phyloP scores from a whole-genome alignment of 37 sponge, comb jelly and placozoan genomes.

The Cliona cf. orientalis region DNA sequence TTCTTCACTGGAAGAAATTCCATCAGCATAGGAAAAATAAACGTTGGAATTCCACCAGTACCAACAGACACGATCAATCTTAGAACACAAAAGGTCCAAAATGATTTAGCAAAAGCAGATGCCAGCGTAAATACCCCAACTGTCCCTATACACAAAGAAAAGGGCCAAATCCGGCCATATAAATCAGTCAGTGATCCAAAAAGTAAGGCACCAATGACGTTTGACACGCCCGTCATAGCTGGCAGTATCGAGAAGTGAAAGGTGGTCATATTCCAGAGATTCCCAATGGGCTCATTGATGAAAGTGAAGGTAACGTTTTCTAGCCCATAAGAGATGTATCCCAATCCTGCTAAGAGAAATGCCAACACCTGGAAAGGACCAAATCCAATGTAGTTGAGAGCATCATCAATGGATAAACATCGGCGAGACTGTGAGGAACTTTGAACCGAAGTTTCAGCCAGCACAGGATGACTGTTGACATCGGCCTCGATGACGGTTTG shows the following conservation, averaged over 20 bases:
- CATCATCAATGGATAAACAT: constrained; percentile 13
- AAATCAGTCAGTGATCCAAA: constrained; percentile 37
- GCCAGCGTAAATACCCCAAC: constrained; percentile 41
- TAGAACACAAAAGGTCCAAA: constrained; percentile 11
- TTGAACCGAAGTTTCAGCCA: background rate
- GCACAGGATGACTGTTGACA: too few species aligned
- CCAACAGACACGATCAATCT: constrained; percentile 34
- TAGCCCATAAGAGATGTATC: constrained; percentile 31
- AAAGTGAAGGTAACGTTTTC: constrained; percentile 44
- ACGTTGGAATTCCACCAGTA: constrained; percentile 11
- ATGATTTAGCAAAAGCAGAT: constrained; percentile 45
- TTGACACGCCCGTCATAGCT: constrained; percentile 28
- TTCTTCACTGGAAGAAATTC: constrained; percentile 57
- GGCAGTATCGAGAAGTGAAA: constrained; percentile 44
- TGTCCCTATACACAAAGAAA: background rate
- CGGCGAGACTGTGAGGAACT: background rate
- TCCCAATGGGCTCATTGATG: constrained; percentile 7
- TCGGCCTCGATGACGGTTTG: too few species aligned
- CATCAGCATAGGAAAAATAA: constrained; percentile 25
- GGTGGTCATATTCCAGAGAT: constrained; percentile 7
- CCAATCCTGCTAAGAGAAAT: constrained; percentile 17
- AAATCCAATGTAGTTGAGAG: constrained; percentile 31
- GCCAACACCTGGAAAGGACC: constrained; percentile 48
- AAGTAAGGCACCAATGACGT: constrained; percentile 31
- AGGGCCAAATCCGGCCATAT: constrained; percentile 65